Percentiles rank a stretch among this genome's conserved stretches.
Evolutionary conservation across 1,140 invertebrate species (phyloP).

Genomic region (Polypedilum pembai): DNA sequence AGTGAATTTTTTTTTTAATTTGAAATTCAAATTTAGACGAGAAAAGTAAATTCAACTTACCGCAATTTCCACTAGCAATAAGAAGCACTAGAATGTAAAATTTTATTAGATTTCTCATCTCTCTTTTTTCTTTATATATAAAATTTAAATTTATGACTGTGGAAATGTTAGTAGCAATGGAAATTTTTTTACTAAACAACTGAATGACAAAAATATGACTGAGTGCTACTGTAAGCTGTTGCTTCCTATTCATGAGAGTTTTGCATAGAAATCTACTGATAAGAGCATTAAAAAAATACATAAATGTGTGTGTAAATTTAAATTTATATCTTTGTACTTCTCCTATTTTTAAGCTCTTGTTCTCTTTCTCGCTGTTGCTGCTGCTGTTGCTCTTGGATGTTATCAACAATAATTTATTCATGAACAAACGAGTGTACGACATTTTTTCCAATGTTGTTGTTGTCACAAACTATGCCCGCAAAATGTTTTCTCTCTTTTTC

Average conservation of each 20-base stretch:
- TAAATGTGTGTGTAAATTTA: too few relatives aligned
- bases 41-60: not conserved
- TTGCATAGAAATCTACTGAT: constrained; percentile 12
- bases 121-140: not conserved
- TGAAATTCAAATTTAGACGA: not conserved
- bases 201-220: not conserved
- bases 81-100: not conserved
- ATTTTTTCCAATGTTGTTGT: too few relatives aligned
- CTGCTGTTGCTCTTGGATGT: too few relatives aligned
- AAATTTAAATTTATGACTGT: too few relatives aligned
- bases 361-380: too few relatives aligned
- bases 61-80: not conserved
- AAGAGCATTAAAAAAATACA: not conserved
- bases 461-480: too few relatives aligned
- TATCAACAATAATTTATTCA: too few relatives aligned
- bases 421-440: too few relatives aligned
- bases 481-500: too few relatives aligned
- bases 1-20: not conserved
- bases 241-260: not conserved
- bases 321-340: too few relatives aligned
- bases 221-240: not conserved
- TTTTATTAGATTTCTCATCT: not conserved
- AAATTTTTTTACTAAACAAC: not conserved
- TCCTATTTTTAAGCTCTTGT: too few relatives aligned
- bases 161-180: too few relatives aligned